Evolutionary conservation across 1,140 invertebrate species (phyloP).

Genomic region (Bombus vancouverensis): DNA sequence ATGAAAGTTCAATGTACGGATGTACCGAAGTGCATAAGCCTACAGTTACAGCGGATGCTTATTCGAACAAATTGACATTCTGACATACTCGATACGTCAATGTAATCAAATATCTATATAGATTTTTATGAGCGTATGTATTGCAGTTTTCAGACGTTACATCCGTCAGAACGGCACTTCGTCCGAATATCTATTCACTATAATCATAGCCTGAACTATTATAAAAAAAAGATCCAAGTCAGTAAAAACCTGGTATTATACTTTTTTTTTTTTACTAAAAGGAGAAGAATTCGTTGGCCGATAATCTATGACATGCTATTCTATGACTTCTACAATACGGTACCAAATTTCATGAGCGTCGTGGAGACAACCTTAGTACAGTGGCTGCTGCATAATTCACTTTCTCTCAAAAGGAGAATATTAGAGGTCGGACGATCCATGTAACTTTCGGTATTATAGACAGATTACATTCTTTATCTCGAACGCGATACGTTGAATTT

Average conservation of each 20-base stretch:
- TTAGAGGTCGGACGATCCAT: not conserved
- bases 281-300: not conserved
- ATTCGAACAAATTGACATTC: no score
- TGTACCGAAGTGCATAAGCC: not conserved
- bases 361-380: not conserved
- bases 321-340: not conserved
- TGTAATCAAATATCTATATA: no score
- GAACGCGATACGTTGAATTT: slow-evolving; percentile 6
- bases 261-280: not conserved
- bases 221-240: not conserved
- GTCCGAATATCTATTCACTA: no score
- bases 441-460: slow-evolving; percentile 30
- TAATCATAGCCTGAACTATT: not conserved
- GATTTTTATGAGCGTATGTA: no score
- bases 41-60: no score
- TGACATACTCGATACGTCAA: no score
- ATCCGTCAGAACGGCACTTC: no score
- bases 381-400: slow-evolving; percentile 13
- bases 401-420: not conserved
- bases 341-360: not conserved
- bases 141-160: no score
- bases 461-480: slow-evolving; percentile 39
- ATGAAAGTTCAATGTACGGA: not conserved
- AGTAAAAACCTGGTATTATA: not conserved
- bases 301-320: not conserved